Percentiles rank a stretch among this genome's conserved stretches.
These are phyloP conservation scores for Chiridota heheva DNA, from an alignment of 35 echinoderm and acorn worm genomes.

Conservation along the genomic window DNA sequence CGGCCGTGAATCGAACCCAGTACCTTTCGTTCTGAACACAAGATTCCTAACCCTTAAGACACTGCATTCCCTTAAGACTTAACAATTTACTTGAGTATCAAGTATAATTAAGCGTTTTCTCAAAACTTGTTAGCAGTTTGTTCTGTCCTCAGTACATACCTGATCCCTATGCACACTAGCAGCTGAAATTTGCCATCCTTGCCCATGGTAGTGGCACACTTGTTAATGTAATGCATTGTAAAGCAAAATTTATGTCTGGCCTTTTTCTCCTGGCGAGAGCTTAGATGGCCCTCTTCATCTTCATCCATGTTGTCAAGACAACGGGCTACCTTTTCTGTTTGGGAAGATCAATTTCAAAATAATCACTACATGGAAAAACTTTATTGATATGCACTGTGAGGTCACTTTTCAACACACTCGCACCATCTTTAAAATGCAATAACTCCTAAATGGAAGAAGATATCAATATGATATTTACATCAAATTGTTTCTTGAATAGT, in stretches of 20 bases:
- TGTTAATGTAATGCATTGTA: slow-evolving; percentile 79
- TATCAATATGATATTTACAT: too few relatives aligned
- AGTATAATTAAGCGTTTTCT: neutral
- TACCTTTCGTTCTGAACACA: too few relatives aligned
- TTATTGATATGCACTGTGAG: too few relatives aligned
- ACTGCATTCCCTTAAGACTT: too few relatives aligned
- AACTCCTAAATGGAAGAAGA: too few relatives aligned
- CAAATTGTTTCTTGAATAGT: too few relatives aligned
- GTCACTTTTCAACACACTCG: too few relatives aligned
- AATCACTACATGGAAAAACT: too few relatives aligned
- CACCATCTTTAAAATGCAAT: too few relatives aligned
- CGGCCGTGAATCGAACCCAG: too few relatives aligned
- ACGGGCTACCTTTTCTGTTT: slow-evolving; percentile 85
- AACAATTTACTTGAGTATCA: neutral
- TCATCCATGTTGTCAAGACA: slow-evolving; percentile 85
- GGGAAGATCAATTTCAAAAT: neutral
- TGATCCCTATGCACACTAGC: slow-evolving; percentile 91
- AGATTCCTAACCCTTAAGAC: too few relatives aligned
- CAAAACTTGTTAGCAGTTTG: neutral
- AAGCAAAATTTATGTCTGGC: slow-evolving; percentile 81
- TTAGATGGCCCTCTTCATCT: slow-evolving; percentile 79
- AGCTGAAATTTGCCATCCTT: slow-evolving; percentile 99
- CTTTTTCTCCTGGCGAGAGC: slow-evolving; percentile 81
- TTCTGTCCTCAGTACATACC: slow-evolving; percentile 38
- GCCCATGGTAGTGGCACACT: slow-evolving; percentile 62